Evolutionary conservation across 2,888 invertebrate species (phyloP).

Genomic region (Dryobota labecula): DNA sequence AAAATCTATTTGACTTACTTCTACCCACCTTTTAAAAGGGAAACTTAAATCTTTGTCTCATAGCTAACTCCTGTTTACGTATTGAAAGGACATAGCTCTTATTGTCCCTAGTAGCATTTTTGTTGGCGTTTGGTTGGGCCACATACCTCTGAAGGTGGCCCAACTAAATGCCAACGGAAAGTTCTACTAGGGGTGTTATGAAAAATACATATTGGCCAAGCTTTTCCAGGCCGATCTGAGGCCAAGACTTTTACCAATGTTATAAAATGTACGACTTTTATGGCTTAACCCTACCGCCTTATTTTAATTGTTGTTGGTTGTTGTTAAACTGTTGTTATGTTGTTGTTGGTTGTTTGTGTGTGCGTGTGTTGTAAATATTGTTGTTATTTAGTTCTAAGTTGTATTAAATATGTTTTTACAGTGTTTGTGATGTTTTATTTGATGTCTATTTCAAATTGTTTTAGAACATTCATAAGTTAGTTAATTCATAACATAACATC

Average conservation of each 20-base stretch:
- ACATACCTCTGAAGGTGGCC: too few relatives aligned
- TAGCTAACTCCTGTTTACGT: conserved; percentile 2
- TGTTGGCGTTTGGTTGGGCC: too few relatives aligned
- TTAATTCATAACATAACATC: background rate
- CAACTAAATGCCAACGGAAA: too few relatives aligned
- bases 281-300: conserved; percentile 54
- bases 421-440: conserved; percentile 30
- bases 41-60: background rate
- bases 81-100: background rate
- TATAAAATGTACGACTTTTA: conserved; percentile 25
- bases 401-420: conserved; percentile 60
- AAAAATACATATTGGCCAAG: conserved; percentile 4
- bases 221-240: background rate
- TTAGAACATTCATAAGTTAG: background rate
- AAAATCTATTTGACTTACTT: background rate
- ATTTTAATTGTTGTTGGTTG: conserved; percentile 47
- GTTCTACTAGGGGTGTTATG: too few relatives aligned
- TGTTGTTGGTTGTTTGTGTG: conserved; percentile 61
- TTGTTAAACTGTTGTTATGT: conserved; percentile 48
- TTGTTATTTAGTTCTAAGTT: conserved; percentile 74
- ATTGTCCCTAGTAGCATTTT: too few relatives aligned
- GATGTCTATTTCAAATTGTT: rapidly evolving
- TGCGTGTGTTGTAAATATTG: conserved; percentile 70
- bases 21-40: background rate
- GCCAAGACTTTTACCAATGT: conserved; percentile 13